phyloP scores from a whole-genome alignment of 2,797 vertebrate genomes.

The Phrynocephalus guinanensis region DNA sequence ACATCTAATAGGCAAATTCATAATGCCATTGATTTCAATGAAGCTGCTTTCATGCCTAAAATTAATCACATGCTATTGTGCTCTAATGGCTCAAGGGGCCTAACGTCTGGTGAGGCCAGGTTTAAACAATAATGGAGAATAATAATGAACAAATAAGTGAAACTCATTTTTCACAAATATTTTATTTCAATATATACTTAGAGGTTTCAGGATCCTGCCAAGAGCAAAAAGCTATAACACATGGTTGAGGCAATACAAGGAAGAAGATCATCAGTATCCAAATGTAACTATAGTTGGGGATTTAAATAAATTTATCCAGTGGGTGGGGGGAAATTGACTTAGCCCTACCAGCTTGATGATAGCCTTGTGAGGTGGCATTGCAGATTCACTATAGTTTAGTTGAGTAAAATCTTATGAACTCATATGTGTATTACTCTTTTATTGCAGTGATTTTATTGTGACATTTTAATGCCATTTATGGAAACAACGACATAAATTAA shows the following conservation, averaged over 20 bases:
- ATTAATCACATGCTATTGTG: neutral
- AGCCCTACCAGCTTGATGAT: neutral
- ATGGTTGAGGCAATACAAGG: neutral
- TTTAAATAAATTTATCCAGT: neutral
- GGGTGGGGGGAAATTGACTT: neutral
- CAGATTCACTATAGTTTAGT: neutral
- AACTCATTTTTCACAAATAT: neutral
- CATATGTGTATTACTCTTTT: neutral
- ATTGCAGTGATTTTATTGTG: neutral
- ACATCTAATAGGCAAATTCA: slow-evolving; percentile 39
- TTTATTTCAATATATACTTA: neutral
- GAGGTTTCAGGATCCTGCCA: neutral
- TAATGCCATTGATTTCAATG: slow-evolving; percentile 38
- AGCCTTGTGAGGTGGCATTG: neutral
- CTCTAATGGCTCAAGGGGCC: neutral
- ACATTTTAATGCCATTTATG: neutral
- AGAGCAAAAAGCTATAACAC: neutral
- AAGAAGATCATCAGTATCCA: neutral
- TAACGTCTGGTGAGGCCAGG: neutral
- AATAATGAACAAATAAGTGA: slow-evolving; percentile 8
- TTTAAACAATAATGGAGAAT: slow-evolving; percentile 8
- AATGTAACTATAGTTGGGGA: neutral
- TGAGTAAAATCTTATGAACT: neutral
- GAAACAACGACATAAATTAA: neutral
- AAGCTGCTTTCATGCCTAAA: slow-evolving; percentile 7